Conservation (phyloP, 2,113 vertebrate species). For the Gymnobelideus leadbeateri region DNA sequence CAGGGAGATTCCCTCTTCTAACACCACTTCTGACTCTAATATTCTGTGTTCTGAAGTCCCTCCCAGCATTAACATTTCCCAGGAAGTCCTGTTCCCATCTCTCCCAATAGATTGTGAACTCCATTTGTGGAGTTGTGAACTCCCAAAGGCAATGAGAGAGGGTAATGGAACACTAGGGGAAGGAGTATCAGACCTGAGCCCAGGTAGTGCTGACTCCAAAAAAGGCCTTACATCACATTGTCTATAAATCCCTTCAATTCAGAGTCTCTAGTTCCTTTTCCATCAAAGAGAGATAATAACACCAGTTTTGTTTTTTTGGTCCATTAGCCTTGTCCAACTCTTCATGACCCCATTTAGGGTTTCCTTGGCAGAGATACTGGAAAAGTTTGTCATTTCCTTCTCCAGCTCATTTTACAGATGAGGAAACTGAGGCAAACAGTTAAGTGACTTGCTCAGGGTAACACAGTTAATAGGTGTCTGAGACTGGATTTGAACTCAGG, state of each 20-base stretch:
- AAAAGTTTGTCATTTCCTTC: not conserved
- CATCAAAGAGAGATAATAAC: not conserved
- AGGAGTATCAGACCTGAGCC: not conserved
- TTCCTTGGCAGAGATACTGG: not conserved
- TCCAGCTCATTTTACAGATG: not conserved
- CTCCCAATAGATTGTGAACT: not conserved
- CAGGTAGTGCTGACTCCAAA: not conserved
- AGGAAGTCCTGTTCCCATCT: not conserved
- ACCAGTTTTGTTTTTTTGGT: not conserved
- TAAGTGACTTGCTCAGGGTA: not conserved
- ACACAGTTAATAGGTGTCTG: not conserved
- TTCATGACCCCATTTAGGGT: too few species aligned
- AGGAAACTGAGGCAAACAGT: not conserved
- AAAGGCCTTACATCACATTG: not conserved
- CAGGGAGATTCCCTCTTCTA: not conserved
- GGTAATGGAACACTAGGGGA: not conserved
- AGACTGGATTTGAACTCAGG: not conserved
- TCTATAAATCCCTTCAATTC: not conserved
- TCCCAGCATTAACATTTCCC: not conserved
- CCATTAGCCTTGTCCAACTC: too few species aligned
- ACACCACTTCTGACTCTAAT: not conserved
- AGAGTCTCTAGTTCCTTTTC: not conserved
- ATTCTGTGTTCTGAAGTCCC: not conserved
- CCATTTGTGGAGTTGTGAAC: not conserved
- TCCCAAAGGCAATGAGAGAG: not conserved